Base-by-base conservation (phyloP, 2,113 vertebrate species). In the Ascaphus truei region DNA sequence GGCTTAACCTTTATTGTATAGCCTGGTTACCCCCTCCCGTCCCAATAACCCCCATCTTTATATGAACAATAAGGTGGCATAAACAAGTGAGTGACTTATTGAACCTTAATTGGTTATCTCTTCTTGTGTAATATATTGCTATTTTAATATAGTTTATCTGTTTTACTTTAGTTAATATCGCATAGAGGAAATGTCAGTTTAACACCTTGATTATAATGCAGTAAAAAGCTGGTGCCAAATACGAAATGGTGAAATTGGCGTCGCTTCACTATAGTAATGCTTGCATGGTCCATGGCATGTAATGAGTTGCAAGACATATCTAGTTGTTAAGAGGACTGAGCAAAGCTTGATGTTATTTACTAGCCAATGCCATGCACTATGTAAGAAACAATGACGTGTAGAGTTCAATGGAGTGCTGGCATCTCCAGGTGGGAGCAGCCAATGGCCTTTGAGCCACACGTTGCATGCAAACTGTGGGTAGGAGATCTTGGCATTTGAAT, bases 401-500 rank as follows among this genome's bases (percentile, higher is more conserved):
- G 41, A 45, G 34, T 45, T 68, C 30, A 18, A 18, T 20, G 45
- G 45, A 23, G 23, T 30, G 31, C 26, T 71, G 56, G 33, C 45
- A 50, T 61, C 56, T 61, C 57, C 33, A 41, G 25, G 67, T 20
- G 33, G 48, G 23, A 51, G 31, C 33, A 31, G 26, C 55, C 66
- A 60, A 27, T 52, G 66, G 41, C 52, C 56, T 71, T 41, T 20
- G 27, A 71, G 52, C 67, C 67, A 61, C 56, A 52, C 58, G 65
- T 61, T 71, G 67, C 57, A 61, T 18, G 34, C 48, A 59, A 23
- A n/a, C 57, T 52, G 56, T 52, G 67, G 56, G n/a, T 41, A 31
- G 57, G 57, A 52, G 47, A 71, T 61, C 56, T 71, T 71, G 67
- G 67, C 67, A 71, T 52, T 51, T 37, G 48, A 61, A 52, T 39